Evolutionary conservation across 1,140 invertebrate species (phyloP), one percentile per base, ranked within the genome.

Genomic region (Tachypleus tridentatus): DNA sequence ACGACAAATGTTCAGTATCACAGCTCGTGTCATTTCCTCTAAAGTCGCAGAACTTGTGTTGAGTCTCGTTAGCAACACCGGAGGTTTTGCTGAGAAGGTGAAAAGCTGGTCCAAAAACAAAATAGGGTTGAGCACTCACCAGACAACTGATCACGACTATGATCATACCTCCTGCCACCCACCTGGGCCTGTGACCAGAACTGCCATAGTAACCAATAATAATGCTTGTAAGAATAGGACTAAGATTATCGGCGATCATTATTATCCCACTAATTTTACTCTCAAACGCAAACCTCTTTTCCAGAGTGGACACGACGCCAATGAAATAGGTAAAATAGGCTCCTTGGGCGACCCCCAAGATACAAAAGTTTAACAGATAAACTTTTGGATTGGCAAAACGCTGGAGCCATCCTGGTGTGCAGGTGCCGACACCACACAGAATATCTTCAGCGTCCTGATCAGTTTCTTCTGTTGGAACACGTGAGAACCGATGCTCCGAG

Each of bases 231-330:
- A 82, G 8, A 83, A 73, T 61, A 86, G 67, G 65, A 85, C 84
- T 75, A 9, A 73, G 49, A 65, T 73, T 73, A 11, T 73, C 72
- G 0, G 70, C 69, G 47, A 73, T 72, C 57, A 73, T 52, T 10
- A 73, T 71, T 9, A 69, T 73, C 84, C 85, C 85, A 61, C 85
- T 86, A 51, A 85, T 86, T 75, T 84, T 83, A 9, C 85, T 87
- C 2, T 86, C 85, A 71, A 89, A 88, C 70, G 86, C 87, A 73
- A 87, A 91, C 68, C 87, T 80, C 71, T 89, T 89, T 74, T 90
- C 87, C 51, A 90, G 78, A 1, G 87, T 90, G 50, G 87, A 86
- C 56, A 90, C 84, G 5, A 86, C 87, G 10, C 86, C 86, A 71
- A 86, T 85, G 66, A 86, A 87, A 72, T 90, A 90, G 3, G 86